Evolutionary conservation across 2,797 vertebrate species (phyloP), one percentile per base, ranked within the genome.

Genomic region (Acropternis orthonyx): DNA sequence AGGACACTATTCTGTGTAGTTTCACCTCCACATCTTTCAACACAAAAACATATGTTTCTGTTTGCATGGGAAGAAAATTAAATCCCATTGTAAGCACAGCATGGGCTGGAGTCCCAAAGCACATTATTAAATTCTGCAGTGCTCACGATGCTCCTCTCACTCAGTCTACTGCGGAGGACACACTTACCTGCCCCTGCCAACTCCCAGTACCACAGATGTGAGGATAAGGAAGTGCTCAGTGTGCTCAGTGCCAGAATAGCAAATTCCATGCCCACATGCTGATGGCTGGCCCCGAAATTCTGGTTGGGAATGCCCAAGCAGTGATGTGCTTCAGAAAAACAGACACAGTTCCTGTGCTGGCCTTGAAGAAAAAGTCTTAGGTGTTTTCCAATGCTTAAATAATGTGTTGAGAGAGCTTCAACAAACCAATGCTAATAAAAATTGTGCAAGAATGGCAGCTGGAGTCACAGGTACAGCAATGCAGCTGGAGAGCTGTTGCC

Each of bases 11-110:
- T 93, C 91, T 93, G 86, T 91, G 89, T 63, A 75, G 76, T 66
- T 92, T 91, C 66, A 90, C 92, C 89, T 96, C 91, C 71, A 68
- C 89, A 52, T 69, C 63, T 84, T 94, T 92, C 74, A 82, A 87
- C 85, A 80, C 71, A 92, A 89, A 95, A 80, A 34, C 86, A 59
- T 87, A 85, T 72, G 89, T 77, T 94, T 85, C 84, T 93, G 67
- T 94, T 95, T 94, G 81, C 81, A 92, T 22, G 68, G 68, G 52
- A 89, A 71, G 81, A 92, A 95, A 92, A 96, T 85, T 79, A 85
- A 96, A 93, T 97, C 93, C 80, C 65, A 69, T 22, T 76, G 90
- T 80, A 94, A 94, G 87, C 93, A 84, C 72, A 89, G 93, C 39
- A 82, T 46, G 78, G 75, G 75, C 83, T 91, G 65, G 23, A 89